Conservation (phyloP, 2,797 vertebrate genomes). For the Propithecus deckenii region DNA sequence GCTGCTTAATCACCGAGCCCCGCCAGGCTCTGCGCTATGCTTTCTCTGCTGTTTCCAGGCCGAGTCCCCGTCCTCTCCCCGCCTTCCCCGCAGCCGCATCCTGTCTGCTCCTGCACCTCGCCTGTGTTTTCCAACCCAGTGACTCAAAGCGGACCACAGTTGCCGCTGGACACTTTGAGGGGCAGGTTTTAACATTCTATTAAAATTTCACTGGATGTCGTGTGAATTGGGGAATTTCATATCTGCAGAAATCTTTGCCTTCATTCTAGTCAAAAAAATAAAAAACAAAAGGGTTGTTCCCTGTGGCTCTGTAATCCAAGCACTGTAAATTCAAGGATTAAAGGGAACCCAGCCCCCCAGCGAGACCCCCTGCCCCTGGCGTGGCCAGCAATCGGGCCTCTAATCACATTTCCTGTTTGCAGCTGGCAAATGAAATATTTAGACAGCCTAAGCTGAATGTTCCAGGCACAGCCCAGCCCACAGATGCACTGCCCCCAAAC, state of each 20-base stretch:
- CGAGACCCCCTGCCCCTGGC: not conserved
- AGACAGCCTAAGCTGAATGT: not conserved
- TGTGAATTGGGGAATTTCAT: not conserved
- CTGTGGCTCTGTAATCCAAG: not conserved
- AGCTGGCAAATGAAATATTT: conserved; percentile 27
- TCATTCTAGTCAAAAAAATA: not conserved
- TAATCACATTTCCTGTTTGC: conserved; percentile 20
- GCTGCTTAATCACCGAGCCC: too few species aligned
- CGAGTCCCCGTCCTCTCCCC: too few species aligned
- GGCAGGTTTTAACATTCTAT: not conserved
- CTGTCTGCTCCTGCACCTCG: not conserved
- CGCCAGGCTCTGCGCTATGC: not conserved
- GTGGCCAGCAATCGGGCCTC: not conserved
- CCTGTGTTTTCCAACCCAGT: not conserved
- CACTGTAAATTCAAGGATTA: conserved; percentile 14
- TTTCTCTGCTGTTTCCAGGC: accelerated
- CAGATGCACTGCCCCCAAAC: not conserved
- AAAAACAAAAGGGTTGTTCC: not conserved
- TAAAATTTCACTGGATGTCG: not conserved
- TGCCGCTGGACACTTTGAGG: not conserved
- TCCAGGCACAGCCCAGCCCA: not conserved
- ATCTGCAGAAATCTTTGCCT: not conserved
- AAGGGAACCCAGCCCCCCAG: not conserved
- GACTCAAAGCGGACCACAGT: not conserved
- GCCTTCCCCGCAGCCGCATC: accelerated